Conservation (phyloP, 2,888 invertebrate genomes). For the Rhamphomyia laevipes region DNA sequence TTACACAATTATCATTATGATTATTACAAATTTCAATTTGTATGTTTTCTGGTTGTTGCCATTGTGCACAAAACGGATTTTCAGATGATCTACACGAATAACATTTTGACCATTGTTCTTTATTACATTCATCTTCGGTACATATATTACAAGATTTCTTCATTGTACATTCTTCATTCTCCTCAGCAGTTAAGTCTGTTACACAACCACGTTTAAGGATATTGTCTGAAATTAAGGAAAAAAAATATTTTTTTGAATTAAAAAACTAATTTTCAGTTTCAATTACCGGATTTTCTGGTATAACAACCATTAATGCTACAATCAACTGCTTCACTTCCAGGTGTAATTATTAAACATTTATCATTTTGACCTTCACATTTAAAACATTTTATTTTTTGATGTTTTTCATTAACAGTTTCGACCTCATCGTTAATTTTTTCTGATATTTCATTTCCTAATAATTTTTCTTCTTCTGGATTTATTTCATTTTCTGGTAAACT, state of each 20-base stretch:
- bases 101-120: neutral
- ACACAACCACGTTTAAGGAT: constrained; percentile 3
- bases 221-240: neutral
- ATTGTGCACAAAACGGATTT: constrained; percentile 7
- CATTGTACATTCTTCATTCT: neutral
- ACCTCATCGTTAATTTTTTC: too few species aligned
- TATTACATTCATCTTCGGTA: constrained; percentile 1
- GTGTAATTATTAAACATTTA: neutral
- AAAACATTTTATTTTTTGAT: neutral
- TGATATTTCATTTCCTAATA: too few species aligned
- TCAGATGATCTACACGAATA: constrained; percentile 6
- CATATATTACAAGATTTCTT: neutral
- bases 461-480: too few species aligned
- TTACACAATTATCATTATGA: constrained; percentile 11
- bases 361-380: neutral
- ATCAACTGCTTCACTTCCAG: too few species aligned
- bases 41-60: neutral
- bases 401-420: too few species aligned
- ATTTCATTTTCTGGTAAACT: too few species aligned
- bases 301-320: too few species aligned
- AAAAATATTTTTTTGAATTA: too few species aligned
- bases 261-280: too few species aligned
- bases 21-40: constrained; percentile 9
- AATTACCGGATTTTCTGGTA: too few species aligned
- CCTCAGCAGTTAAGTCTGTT: neutral